Conservation (phyloP, 2,888 invertebrate genomes). For the Drosophila mayaguana region DNA sequence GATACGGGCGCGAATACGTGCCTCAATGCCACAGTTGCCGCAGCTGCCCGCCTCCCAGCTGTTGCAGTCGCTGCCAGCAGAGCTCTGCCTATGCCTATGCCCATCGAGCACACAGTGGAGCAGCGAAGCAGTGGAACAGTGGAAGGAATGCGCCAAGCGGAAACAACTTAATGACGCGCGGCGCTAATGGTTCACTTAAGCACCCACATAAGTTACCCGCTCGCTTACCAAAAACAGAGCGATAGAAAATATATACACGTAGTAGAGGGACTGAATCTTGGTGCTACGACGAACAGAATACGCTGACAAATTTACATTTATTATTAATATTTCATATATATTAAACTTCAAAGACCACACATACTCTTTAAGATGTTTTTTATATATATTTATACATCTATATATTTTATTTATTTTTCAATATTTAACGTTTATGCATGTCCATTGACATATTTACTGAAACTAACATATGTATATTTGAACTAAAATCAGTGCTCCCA, state of each 20-base stretch:
- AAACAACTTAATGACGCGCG: slow-evolving; percentile 82
- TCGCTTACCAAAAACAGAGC: slow-evolving; percentile 50
- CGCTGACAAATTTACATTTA: slow-evolving; percentile 1
- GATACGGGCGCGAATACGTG: slow-evolving; percentile 56
- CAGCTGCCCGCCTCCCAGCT: not conserved
- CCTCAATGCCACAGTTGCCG: slow-evolving; percentile 50
- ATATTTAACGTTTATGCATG: too few relatives aligned
- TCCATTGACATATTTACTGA: too few relatives aligned
- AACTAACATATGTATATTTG: too few relatives aligned
- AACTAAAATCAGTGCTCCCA: too few relatives aligned
- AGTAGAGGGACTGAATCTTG: not conserved
- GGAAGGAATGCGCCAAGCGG: slow-evolving; percentile 77
- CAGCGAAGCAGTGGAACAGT: slow-evolving; percentile 53
- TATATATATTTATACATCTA: not conserved
- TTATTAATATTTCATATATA: not conserved
- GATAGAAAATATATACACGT: slow-evolving; percentile 28
- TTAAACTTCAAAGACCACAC: too few relatives aligned
- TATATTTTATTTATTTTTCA: too few relatives aligned
- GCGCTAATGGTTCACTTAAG: slow-evolving; percentile 82
- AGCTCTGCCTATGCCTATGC: slow-evolving; percentile 29
- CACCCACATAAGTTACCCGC: slow-evolving; percentile 76
- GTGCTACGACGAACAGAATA: slow-evolving; percentile 3
- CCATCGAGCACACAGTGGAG: not conserved
- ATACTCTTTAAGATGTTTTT: too few relatives aligned
- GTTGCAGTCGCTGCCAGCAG: slow-evolving; percentile 2